Evolutionary conservation across 2,113 vertebrate genomes (phyloP), one percentile per base, ranked within the genome.

Genomic region (Leptodactylus fuscus): DNA sequence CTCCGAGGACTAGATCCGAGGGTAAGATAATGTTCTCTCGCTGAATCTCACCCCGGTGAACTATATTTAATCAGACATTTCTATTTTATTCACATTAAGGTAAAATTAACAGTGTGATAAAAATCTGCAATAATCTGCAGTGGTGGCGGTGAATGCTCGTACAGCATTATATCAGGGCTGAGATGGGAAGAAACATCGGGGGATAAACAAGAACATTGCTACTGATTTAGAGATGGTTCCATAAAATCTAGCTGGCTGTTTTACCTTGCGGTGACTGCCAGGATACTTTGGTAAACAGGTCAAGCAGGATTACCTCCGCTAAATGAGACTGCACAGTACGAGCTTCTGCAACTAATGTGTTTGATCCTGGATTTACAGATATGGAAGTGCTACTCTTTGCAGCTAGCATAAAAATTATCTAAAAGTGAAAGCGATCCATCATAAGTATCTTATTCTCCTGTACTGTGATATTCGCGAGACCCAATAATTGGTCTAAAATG

Each of bases 281-380:
- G 73, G 73, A 76, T 49, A 75, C 41, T 75, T 75, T 75, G 71
- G n/a, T 48, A 48, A 75, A 49, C 73, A 76, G 44, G 73, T 76
- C 73, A 76, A 48, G 15, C 44, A 46, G 44, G 5, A 48, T 27
- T 74, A 13, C 24, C 24, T 76, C 32, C 15, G 0, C 44, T 75
- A 48, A 75, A 75, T 29, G 41, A 75, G 71, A 75, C 46, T 27
- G 41, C 44, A 51, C 73, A 51, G 11, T 34, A 32, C 18, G 2
- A 51, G 27, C 46, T 49, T 76, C n/a, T 76, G 24, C 29, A 76
- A 6, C 13, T 9, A 76, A 48, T 48, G 48, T 76, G 36, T 46
- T 46, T 44, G 38, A 73, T 44, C 70, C 12, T 44, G 70, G 38
- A 49, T 49, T 49, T 76, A 34, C 24, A 76, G 73, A 16, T 51